Conservation (phyloP, 2,797 vertebrate species). For the Parotocinclus haroldoi region DNA sequence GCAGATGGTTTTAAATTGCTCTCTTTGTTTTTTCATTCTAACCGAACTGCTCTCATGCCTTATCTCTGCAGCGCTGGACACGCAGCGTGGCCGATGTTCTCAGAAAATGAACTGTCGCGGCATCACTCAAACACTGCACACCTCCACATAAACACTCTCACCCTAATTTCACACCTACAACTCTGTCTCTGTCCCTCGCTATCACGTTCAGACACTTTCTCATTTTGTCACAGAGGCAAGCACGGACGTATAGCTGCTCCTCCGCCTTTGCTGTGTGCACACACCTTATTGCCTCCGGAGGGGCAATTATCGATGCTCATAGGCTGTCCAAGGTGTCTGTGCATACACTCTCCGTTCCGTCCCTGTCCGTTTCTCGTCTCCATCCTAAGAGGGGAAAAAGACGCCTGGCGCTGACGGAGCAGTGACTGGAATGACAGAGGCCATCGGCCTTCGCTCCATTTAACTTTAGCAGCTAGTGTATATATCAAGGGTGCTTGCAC, state of each 20-base stretch:
- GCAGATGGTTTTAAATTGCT: slow-evolving; percentile 80
- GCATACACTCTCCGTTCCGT: slow-evolving; percentile 66
- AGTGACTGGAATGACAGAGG: slow-evolving; percentile 63
- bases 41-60: slow-evolving; percentile 70
- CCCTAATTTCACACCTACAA: slow-evolving; percentile 42
- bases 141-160: slow-evolving; percentile 37
- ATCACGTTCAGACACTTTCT: slow-evolving; percentile 23
- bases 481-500: neutral
- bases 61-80: slow-evolving; percentile 66
- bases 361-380: slow-evolving; percentile 37
- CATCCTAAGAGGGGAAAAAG: slow-evolving; percentile 64
- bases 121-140: slow-evolving; percentile 56
- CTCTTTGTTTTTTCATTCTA: slow-evolving; percentile 77
- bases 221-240: slow-evolving; percentile 28
- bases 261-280: slow-evolving; percentile 57
- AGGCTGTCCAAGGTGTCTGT: slow-evolving; percentile 65
- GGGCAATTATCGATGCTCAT: slow-evolving; percentile 77
- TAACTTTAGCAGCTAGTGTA: slow-evolving; percentile 55
- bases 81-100: slow-evolving; percentile 68
- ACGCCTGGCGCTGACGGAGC: slow-evolving; percentile 66
- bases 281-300: slow-evolving; percentile 71
- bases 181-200: slow-evolving; percentile 16
- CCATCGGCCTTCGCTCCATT: slow-evolving; percentile 64
- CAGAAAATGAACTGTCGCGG: slow-evolving; percentile 79
- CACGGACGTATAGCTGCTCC: slow-evolving; percentile 55